A percentile compares a stretch with the other conserved stretches of the same genome.
Evolutionary conservation across 2,888 invertebrate species (phyloP).

Genomic region (Anaspis maculata): DNA sequence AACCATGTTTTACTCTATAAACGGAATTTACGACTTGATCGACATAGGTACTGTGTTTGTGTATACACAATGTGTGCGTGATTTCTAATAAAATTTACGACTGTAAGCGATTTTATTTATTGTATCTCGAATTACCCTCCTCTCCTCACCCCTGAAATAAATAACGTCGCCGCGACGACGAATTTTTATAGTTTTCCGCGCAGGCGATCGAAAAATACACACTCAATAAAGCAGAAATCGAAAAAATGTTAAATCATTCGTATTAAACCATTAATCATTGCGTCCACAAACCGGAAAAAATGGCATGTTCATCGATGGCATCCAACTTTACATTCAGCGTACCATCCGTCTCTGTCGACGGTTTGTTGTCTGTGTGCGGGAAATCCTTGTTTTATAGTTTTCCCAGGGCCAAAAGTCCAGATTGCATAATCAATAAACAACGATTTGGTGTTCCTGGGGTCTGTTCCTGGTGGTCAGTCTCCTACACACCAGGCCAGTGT

Average conservation of each 20-base stretch:
- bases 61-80: too few relatives aligned
- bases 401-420: too few relatives aligned
- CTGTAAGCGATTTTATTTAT: slow-evolving; percentile 16
- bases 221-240: slow-evolving; percentile 26
- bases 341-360: slow-evolving; percentile 15
- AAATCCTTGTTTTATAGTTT: too few relatives aligned
- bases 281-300: slow-evolving; percentile 26
- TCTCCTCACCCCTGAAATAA: too few relatives aligned
- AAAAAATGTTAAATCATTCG: slow-evolving; percentile 26
- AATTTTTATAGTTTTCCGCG: slow-evolving; percentile 25
- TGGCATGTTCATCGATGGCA: slow-evolving; percentile 17
- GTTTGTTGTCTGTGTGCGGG: slow-evolving; percentile 12
- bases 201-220: slow-evolving; percentile 23
- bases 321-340: slow-evolving; percentile 9
- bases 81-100: slow-evolving; percentile 17
- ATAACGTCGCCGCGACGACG: slow-evolving; percentile 13
- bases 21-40: too few relatives aligned
- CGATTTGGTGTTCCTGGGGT: too few relatives aligned
- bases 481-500: too few relatives aligned
- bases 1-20: too few relatives aligned
- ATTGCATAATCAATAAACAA: too few relatives aligned
- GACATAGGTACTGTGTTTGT: too few relatives aligned
- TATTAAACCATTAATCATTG: slow-evolving; percentile 26
- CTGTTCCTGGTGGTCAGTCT: too few relatives aligned
- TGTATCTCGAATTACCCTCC: slow-evolving; percentile 13